Evolutionary conservation across 2,113 vertebrate species (phyloP), one percentile per base, ranked within the genome.

Genomic region (Sarotherodon lohbergeri): DNA sequence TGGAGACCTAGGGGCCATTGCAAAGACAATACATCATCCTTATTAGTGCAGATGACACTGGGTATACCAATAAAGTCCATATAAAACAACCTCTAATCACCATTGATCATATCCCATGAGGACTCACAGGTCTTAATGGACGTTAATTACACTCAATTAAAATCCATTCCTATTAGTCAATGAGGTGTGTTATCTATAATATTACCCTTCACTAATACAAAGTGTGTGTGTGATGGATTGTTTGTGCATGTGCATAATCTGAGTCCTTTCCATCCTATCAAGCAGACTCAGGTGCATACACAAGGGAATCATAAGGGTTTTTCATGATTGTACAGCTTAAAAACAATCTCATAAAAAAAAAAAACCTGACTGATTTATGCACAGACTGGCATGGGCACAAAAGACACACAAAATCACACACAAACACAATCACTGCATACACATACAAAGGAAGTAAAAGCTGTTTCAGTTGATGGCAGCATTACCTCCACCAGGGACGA

Each of bases 401-500:
- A 27, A 34, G 36, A 48, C 52, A 63, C 27, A 32, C 22, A 13
- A 19, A 16, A 34, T 34, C 56, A 50, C 56, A 84, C 54, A 50
- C 22, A 56, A 6, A 43, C 2, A 82, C 52, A 79, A 83, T 79
- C 59, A 59, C 83, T 36, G 63, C 48, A 17, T 66, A 84, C 43
- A 48, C 48, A 57, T 55, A 29, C 71, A 89, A 76, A 63, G 81
- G 91, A 80, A 83, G 91, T 87, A 88, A 93, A 80, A 86, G 92
- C 86, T 54, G 90, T 86, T 89, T 91, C 55, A 73, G 92, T 81
- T 87, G 91, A 90, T 92, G 90, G 91, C 71, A n/a, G 88, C 39
- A 88, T 87, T 94, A 90, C 93, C 93, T 94, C 92, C 94, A 93
- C 91, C 78, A 84, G 94, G 92, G 91, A 95, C 83, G 76, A 92